These are phyloP conservation scores for Deilephila porcellus DNA, from an alignment of 2,888 invertebrate genomes.

Conservation along the genomic window DNA sequence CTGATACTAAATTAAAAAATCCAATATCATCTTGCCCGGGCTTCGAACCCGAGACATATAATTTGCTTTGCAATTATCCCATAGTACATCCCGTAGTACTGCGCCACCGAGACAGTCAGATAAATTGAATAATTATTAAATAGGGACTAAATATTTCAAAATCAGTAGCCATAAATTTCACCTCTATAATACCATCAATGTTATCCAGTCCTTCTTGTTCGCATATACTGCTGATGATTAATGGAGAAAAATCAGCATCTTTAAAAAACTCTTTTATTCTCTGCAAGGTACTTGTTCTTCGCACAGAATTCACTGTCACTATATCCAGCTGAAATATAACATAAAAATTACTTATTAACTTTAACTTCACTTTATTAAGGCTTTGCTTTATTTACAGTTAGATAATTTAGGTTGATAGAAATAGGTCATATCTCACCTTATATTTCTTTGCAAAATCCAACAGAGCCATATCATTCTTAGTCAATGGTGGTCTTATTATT, in stretches of 20 bases:
- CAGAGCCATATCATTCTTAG: conserved; percentile 55
- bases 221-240: conserved; percentile 58
- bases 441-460: conserved; percentile 58
- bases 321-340: conserved; percentile 53
- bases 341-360: not conserved
- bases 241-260: conserved; percentile 43
- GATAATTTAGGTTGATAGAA: no score
- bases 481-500: conserved; percentile 50
- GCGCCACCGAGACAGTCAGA: no score
- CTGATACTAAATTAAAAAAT: no score
- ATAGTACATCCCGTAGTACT: no score
- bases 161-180: conserved; percentile 30
- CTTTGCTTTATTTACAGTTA: no score
- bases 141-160: not conserved
- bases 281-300: conserved; percentile 44
- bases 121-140: no score
- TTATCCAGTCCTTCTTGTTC: conserved; percentile 63
- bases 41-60: no score
- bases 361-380: no score
- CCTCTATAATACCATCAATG: conserved; percentile 60
- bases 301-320: conserved; percentile 54
- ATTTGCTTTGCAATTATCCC: no score
- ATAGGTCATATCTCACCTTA: conserved; percentile 46
- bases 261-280: conserved; percentile 48
- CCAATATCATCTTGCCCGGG: no score